phyloP scores from a whole-genome alignment of 1,140 invertebrate genomes.

The Penaeus chinensis region DNA sequence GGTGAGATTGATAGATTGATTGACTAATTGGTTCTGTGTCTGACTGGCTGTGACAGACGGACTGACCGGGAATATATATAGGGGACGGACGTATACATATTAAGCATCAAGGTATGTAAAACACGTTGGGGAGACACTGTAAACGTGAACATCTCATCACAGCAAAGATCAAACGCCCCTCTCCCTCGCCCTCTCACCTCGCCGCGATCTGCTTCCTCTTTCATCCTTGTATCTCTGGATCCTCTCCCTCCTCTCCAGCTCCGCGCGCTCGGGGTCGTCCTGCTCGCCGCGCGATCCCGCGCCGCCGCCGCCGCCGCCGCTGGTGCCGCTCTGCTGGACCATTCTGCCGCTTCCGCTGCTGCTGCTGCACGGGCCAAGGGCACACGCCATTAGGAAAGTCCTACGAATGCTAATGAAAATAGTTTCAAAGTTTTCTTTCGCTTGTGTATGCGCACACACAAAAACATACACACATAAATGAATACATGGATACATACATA shows the following conservation, averaged over 20 bases:
- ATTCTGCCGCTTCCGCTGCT: conserved; percentile 26
- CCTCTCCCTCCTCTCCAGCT: conserved; percentile 70
- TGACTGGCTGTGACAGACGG: too few relatives aligned
- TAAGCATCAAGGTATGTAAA: too few relatives aligned
- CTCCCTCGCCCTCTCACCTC: conserved; percentile 4
- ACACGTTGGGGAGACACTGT: too few relatives aligned
- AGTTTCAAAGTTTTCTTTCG: conserved; percentile 16
- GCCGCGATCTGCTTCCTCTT: conserved; percentile 72
- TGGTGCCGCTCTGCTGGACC: conserved; percentile 35
- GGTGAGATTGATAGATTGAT: not conserved
- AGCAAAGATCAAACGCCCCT: too few relatives aligned
- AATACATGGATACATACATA: too few relatives aligned
- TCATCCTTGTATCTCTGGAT: conserved; percentile 78
- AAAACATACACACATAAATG: too few relatives aligned
- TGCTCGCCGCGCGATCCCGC: not conserved
- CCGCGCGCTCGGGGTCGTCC: conserved; percentile 48
- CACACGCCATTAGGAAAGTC: too few relatives aligned
- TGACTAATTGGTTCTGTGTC: too few relatives aligned
- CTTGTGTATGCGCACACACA: not conserved
- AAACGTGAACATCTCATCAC: too few relatives aligned
- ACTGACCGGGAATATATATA: too few relatives aligned
- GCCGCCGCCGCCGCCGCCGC: conserved; percentile 50
- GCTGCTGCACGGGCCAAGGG: not conserved
- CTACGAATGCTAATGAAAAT: too few relatives aligned
- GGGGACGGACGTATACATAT: too few relatives aligned